These are phyloP conservation scores for Scolanthus callimorphus DNA, from an alignment of 92 coral and sea anemone genomes.

Conservation along the genomic window DNA sequence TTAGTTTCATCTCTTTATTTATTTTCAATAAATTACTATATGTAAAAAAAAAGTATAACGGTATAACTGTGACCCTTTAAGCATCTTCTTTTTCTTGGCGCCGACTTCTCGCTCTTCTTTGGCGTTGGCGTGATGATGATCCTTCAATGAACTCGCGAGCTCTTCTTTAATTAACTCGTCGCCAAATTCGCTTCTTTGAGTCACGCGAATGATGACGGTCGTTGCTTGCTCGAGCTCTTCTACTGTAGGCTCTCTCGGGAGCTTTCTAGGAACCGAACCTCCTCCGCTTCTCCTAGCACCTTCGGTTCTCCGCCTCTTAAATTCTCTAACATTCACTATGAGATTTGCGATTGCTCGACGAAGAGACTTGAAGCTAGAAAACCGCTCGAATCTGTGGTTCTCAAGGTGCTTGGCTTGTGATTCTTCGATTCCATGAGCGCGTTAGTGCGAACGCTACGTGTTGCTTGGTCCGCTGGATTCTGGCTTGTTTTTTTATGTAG, in stretches of 20 bases:
- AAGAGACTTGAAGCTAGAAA: conserved; percentile 9
- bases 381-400: conserved; percentile 7
- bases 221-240: neutral
- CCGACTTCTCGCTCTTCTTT: neutral
- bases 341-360: conserved; percentile 21
- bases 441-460: neutral
- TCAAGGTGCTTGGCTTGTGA: neutral
- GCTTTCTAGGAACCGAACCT: no score
- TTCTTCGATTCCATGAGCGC: neutral
- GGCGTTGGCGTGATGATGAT: neutral
- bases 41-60: no score
- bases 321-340: conserved; percentile 1
- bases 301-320: conserved; percentile 1
- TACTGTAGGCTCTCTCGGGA: neutral
- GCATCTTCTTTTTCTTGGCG: neutral
- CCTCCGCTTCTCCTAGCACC: no score
- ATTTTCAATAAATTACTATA: no score
- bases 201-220: neutral
- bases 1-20: no score
- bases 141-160: neutral
- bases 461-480: neutral
- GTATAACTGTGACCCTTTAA: neutral
- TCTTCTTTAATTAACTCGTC: neutral
- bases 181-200: neutral
- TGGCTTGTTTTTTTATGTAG: neutral